Conservation (phyloP, 2,888 invertebrate genomes). For the Volucella bombylans region DNA sequence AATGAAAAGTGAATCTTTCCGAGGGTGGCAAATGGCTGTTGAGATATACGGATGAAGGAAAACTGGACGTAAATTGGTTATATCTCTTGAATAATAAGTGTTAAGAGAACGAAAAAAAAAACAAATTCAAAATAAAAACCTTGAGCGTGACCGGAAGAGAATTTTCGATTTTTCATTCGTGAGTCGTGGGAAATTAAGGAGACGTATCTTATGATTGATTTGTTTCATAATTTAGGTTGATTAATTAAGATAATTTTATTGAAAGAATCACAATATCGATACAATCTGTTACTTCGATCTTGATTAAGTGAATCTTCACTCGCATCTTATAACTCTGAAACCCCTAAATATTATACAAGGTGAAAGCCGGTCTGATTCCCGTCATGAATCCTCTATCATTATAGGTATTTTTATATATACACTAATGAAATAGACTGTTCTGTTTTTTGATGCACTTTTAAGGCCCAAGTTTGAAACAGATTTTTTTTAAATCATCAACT, state of each 20-base stretch:
- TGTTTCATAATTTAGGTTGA: slow-evolving; percentile 9
- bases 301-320: too few relatives aligned
- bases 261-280: background rate
- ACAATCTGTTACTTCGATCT: too few relatives aligned
- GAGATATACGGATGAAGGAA: slow-evolving; percentile 5
- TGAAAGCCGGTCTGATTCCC: too few relatives aligned
- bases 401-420: too few relatives aligned
- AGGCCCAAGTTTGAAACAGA: too few relatives aligned
- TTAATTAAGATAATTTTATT: background rate
- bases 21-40: slow-evolving; percentile 7
- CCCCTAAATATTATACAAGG: too few relatives aligned
- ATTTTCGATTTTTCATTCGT: slow-evolving; percentile 12
- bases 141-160: slow-evolving; percentile 11
- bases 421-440: too few relatives aligned
- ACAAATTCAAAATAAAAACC: background rate
- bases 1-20: slow-evolving; percentile 33
- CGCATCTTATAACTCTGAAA: too few relatives aligned
- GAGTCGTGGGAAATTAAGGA: background rate
- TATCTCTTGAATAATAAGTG: background rate
- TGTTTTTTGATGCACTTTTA: too few relatives aligned
- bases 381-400: too few relatives aligned
- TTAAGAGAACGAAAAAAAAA: background rate
- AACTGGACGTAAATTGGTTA: slow-evolving; percentile 10
- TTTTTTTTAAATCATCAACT: too few relatives aligned
- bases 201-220: slow-evolving; percentile 26